Percentiles rank a stretch among this genome's conserved stretches.
phyloP scores from a whole-genome alignment of 2,797 vertebrate genomes.

The Dromococcyx pavoninus region DNA sequence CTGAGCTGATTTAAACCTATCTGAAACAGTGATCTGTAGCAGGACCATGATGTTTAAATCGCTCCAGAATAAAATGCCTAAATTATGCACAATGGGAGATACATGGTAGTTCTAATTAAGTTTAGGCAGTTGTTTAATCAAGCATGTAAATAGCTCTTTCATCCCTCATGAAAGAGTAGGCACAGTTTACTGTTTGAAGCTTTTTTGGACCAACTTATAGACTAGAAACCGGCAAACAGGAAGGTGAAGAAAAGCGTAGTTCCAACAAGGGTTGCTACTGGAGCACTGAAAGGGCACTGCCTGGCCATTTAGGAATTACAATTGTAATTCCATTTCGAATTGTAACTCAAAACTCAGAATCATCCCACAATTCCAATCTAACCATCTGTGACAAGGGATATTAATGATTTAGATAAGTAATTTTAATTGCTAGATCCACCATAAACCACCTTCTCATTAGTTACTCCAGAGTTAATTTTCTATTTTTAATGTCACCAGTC shows the following conservation, averaged over 20 bases:
- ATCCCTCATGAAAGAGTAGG: rapidly evolving
- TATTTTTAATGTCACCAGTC: neutral
- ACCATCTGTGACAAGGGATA: neutral
- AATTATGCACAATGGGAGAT: neutral
- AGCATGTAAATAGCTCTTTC: neutral
- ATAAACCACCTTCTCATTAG: neutral
- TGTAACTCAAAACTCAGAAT: neutral
- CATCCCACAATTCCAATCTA: neutral
- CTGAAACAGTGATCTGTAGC: neutral
- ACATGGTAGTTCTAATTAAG: neutral
- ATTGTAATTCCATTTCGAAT: neutral
- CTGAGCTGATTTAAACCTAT: neutral
- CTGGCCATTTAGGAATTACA: neutral
- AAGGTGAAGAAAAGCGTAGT: neutral
- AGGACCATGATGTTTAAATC: neutral
- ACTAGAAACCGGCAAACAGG: neutral
- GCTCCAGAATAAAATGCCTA: neutral
- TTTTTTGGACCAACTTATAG: neutral
- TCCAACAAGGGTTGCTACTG: neutral
- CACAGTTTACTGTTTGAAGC: neutral
- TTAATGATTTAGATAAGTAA: neutral
- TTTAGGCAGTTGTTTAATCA: neutral
- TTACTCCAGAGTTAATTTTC: neutral
- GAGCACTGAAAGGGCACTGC: neutral
- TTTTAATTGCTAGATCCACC: neutral